Base-by-base conservation (phyloP, 2,113 vertebrate genomes). In the Grammomys dolichurus region DNA sequence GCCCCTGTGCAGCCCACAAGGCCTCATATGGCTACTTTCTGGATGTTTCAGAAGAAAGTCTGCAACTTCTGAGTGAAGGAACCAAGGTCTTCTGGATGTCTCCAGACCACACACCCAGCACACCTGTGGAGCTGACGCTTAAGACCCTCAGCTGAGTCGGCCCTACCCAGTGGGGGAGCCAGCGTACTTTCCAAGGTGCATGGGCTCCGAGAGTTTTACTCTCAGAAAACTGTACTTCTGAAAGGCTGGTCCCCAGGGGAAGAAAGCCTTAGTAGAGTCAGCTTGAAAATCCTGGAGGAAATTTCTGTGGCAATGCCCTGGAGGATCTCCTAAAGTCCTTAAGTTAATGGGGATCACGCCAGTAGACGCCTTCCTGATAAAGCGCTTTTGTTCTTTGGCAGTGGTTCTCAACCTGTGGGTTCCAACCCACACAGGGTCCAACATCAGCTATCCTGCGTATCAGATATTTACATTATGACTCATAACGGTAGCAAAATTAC, bases 181-280 rank as follows among this genome's bases (percentile, higher is more conserved):
- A 16, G 60, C 1, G 0, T 0, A 20, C 1, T 48, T 48, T 56
- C 56, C 4, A 2, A 0, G 67, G 63, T 3, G 19, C 10, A 5
- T 0, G 1, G 0, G 24, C 19, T 7, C 89, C 33, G 46, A 2
- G 2, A 16, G 33, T n/a, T 72, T 9, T 81, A 73, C 75, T 65
- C 7, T 14, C 2, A 3, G 7, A 13, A 81, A 48, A 70, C 28
- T 12, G 5, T 16, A 51, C 87, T 89, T 81, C 40, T 40, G 51
- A 82, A 77, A 75, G 70, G 43, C 56, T 43, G 69, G 20, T n/a
- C 7, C 69, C 46, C 70, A 46, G 24, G 46, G 48, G 48, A 24
- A 43, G 43, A 31, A 24, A 77, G 56, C 46, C 28, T 60, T n/a
- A 19, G 33, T 26, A 4, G 51, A 77, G 95, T 46, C 24, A n/a